These are phyloP conservation scores for Silurus meridionalis DNA, from an alignment of 2,113 vertebrate species.

Conservation along the genomic window DNA sequence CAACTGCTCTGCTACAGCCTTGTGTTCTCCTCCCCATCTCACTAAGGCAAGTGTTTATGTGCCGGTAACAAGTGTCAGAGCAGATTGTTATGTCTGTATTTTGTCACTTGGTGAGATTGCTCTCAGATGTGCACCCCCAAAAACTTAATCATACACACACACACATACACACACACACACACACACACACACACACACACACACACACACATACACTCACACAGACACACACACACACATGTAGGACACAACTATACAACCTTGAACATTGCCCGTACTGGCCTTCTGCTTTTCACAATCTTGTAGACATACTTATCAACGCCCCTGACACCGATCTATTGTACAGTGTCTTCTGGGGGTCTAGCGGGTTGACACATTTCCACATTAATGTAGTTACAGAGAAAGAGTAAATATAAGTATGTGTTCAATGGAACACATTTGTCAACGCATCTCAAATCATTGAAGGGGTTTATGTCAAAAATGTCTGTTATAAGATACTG, in stretches of 20 bases:
- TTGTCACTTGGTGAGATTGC: conserved; percentile 74
- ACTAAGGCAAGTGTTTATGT: conserved; percentile 82
- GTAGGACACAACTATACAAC: conserved; percentile 24
- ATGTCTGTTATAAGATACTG: conserved; percentile 29
- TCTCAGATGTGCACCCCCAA: conserved; percentile 66
- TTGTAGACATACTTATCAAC: conserved; percentile 51
- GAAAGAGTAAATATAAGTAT: not conserved
- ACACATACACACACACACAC: conserved; percentile 40
- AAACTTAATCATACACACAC: conserved; percentile 42
- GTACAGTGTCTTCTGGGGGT: conserved; percentile 16
- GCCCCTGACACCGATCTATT: conserved; percentile 41
- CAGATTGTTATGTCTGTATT: conserved; percentile 77
- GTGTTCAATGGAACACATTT: conserved; percentile 32
- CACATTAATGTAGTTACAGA: conserved; percentile 10
- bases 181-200: conserved; percentile 30
- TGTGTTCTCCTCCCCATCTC: conserved; percentile 65
- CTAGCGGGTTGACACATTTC: conserved; percentile 16
- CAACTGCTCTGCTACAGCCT: conserved; percentile 62
- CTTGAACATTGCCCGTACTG: conserved; percentile 15
- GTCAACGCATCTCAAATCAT: conserved; percentile 20
- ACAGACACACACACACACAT: conserved; percentile 22
- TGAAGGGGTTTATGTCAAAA: conserved; percentile 31
- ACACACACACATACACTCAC: conserved; percentile 29
- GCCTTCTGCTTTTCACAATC: conserved; percentile 17
- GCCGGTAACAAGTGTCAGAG: conserved; percentile 82